Evolutionary conservation across 1,140 invertebrate species (phyloP), one percentile per base, ranked within the genome.

Genomic region (Diorhabda sublineata): DNA sequence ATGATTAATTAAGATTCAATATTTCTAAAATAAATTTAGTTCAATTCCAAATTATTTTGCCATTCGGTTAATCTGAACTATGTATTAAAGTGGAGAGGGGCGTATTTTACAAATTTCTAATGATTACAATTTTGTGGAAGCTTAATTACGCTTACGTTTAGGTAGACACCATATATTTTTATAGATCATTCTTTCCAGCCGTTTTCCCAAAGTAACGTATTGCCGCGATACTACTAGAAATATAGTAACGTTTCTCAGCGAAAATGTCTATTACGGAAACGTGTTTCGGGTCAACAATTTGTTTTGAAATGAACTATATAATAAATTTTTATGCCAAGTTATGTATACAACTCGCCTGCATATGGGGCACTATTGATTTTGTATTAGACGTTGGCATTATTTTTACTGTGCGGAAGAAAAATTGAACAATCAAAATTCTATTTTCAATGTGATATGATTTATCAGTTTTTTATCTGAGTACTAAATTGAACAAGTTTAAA

Each of bases 81-180:
- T 26, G 26, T 26, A 26, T 26, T 26, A 26, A 26, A 26, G 26
- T 26, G 26, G 26, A 26, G 26, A 26, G 26, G 26, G 26, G 26
- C 26, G 26, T 26, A 26, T 26, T 26, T 26, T 26, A 26, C 26
- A 26, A 26, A 26, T 26, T 26, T 26, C 26, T 26, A 26, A 26
- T 26, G 26, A 26, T 26, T 26, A 26, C 26, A 26, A 26, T 26
- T 26, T 26, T 26, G 26, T 26, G n/a, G 3, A 52, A 52, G n/a
- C 47, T 52, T 52, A 52, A 52, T 52, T 3, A 6, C 47, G 47
- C n/a, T 52, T 8, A 52, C 47, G 47, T n/a, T 52, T 8, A 52
- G 6, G 47, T 52, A 52, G 47, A 52, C 47, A 52, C n/a, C 47
- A 52, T 67, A 70, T 60, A 70, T 62, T 61, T 70, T 70, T 70